phyloP scores from a whole-genome alignment of 2,888 invertebrate genomes.

The Julus scanicus region DNA sequence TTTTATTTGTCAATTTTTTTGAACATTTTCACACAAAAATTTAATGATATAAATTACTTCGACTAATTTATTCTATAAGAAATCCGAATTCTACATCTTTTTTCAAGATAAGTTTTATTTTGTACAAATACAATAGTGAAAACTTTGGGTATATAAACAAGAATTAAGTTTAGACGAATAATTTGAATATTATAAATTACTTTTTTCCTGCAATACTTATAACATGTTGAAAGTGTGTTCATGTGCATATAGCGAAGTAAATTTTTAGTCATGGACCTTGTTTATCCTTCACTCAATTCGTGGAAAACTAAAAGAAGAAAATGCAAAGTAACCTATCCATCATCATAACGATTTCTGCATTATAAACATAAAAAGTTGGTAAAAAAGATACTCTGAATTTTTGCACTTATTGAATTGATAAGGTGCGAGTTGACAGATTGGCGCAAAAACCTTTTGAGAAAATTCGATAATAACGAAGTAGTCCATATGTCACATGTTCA shows the following conservation, averaged over 20 bases:
- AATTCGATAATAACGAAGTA: slow-evolving; percentile 42
- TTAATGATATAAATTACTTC: no score
- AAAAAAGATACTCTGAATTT: slow-evolving; percentile 16
- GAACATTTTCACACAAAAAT: no score
- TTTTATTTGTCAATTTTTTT: no score
- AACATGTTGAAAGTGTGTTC: neutral
- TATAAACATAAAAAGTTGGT: neutral
- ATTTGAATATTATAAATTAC: no score
- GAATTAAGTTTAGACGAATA: no score
- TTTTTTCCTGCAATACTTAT: neutral
- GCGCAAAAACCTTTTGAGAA: slow-evolving; percentile 37
- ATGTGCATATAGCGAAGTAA: neutral
- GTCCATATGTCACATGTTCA: slow-evolving; percentile 30
- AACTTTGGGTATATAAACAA: no score
- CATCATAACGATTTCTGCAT: neutral
- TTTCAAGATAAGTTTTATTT: no score
- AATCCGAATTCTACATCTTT: no score
- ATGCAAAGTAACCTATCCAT: slow-evolving; percentile 13
- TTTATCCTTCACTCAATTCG: neutral
- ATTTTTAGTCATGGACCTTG: neutral
- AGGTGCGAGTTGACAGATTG: slow-evolving; percentile 21
- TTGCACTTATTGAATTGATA: slow-evolving; percentile 23
- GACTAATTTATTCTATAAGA: no score
- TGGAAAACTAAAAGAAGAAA: neutral
- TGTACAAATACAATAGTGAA: no score